Evolutionary conservation across 2,797 vertebrate genomes (phyloP).

Genomic region (Neostethus bicornis): DNA sequence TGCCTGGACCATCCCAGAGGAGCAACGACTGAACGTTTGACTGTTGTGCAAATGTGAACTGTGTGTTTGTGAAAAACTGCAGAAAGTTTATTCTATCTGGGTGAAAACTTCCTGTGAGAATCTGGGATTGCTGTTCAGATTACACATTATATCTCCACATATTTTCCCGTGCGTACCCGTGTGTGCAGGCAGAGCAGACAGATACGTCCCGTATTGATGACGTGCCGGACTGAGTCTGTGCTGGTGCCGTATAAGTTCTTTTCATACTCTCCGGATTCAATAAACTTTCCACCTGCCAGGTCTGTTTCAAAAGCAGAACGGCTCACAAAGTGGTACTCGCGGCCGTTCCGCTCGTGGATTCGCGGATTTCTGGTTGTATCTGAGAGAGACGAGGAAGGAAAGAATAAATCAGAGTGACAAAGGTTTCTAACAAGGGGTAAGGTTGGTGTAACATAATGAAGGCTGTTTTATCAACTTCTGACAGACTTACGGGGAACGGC

Average conservation of each 20-base stretch:
- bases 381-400: too few relatives aligned
- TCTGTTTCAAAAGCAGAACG: slow-evolving; percentile 88
- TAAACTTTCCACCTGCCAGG: slow-evolving; percentile 87
- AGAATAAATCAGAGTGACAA: not conserved
- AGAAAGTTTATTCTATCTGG: too few relatives aligned
- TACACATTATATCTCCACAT: too few relatives aligned
- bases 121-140: too few relatives aligned
- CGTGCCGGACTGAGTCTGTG: slow-evolving; percentile 89
- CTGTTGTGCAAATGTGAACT: too few relatives aligned
- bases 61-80: too few relatives aligned
- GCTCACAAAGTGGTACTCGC: slow-evolving; percentile 93
- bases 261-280: slow-evolving; percentile 93
- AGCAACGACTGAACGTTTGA: too few relatives aligned
- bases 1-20: too few relatives aligned
- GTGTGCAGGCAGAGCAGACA: slow-evolving; percentile 92
- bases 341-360: slow-evolving; percentile 88
- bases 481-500: slow-evolving; percentile 93
- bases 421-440: too few relatives aligned
- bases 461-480: not conserved
- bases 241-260: slow-evolving; percentile 96
- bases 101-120: too few relatives aligned
- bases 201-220: slow-evolving; percentile 92
- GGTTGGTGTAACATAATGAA: too few relatives aligned
- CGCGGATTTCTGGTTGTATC: slow-evolving; percentile 90
- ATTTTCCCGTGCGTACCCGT: slow-evolving; percentile 77